Evolutionary conservation across 1,140 invertebrate genomes (phyloP), one percentile per base, ranked within the genome.

Genomic region (Sesamia nonagrioides): DNA sequence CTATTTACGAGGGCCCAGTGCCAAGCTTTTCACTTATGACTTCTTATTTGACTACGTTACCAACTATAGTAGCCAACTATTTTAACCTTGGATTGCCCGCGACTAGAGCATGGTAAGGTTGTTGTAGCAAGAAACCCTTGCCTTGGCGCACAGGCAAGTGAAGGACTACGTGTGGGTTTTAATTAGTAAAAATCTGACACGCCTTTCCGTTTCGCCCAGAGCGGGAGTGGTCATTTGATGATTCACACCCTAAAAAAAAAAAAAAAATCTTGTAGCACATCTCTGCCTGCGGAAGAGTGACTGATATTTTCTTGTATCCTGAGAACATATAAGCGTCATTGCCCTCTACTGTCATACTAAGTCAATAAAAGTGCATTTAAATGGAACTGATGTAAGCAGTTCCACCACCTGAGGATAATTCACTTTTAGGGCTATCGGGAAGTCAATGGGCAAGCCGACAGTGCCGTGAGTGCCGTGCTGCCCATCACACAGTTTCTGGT

Each of bases 241-340:
- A n/a, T n/a, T n/a, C n/a, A n/a, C n/a, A n/a, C n/a, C n/a, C n/a
- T n/a, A n/a, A n/a, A n/a, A n/a, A n/a, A n/a, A n/a, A n/a, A n/a
- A n/a, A n/a, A n/a, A n/a, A n/a, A 50, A 98, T 94, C 85, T 97
- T 97, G 92, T 97, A 97, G 78, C 95, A 95, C 56, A 98, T 84
- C 68, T 95, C 95, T 72, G 96, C 95, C 74, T 90, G 97, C 54
- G 97, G 94, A 15, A 97, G 95, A 42, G 96, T 95, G 35, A 97
- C 94, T 52, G 96, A 95, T 92, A 98, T 97, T 94, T 98, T 97
- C 95, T 98, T 98, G 83, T 98, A 97, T 4, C 98, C 98, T 83
- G 98, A 96, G 95, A 98, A 98, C 97, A 98, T 98, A 87, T 98
- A 99, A 11, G 96, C 97, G 89, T 98, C 98, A 82, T 96, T 97